Evolutionary conservation across 2,888 invertebrate genomes (phyloP).

Genomic region (Bombylius discolor): DNA sequence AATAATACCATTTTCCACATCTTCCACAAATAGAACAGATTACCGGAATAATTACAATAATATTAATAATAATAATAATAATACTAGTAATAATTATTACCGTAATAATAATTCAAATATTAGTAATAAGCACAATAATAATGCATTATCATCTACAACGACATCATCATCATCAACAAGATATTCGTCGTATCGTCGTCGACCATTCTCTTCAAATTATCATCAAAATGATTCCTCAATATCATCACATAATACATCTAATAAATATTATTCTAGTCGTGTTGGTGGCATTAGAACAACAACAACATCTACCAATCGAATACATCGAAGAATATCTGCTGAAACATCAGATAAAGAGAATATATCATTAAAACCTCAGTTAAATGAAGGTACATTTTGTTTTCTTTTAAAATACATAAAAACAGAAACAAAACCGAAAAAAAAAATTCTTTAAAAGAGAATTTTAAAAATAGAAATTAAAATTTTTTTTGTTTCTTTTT

Average conservation of each 20-base stretch:
- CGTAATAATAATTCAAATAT: conserved; percentile 3
- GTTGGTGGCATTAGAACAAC: not conserved
- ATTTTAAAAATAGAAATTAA: too few relatives aligned
- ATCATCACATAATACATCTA: not conserved
- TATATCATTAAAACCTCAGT: conserved; percentile 10
- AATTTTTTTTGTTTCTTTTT: not conserved
- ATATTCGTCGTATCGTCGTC: conserved; percentile 7
- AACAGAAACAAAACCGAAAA: too few relatives aligned
- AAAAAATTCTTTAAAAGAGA: not conserved
- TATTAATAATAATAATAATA: not conserved
- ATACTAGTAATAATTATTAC: not conserved
- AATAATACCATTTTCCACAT: conserved; percentile 5
- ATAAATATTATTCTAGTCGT: not conserved
- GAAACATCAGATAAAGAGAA: conserved; percentile 5
- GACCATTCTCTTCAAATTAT: not conserved
- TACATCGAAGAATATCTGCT: not conserved
- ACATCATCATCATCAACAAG: conserved; percentile 4
- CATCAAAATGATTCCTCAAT: not conserved
- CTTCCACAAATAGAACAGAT: not conserved
- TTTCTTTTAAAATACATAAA: not conserved
- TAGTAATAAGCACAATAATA: not conserved
- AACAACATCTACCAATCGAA: not conserved
- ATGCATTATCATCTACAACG: not conserved
- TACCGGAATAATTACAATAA: not conserved
- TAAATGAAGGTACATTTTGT: conserved; percentile 14